Base-by-base conservation (phyloP, 2,888 invertebrate genomes). In the Agrotis ipsilon region DNA sequence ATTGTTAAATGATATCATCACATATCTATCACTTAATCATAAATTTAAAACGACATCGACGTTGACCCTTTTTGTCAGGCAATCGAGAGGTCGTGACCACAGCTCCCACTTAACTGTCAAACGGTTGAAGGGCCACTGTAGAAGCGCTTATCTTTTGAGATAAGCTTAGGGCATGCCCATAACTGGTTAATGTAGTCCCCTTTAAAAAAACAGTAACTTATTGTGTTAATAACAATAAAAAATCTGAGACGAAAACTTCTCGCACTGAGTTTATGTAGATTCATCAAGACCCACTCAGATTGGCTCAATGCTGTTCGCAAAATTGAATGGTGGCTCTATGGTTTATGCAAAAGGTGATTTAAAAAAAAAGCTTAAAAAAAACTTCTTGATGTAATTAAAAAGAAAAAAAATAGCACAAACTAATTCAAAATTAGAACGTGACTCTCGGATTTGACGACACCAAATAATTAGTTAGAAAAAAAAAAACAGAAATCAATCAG, bases 401-500 rank as follows among this genome's bases (percentile, higher is more conserved):
- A 70, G 5, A 60, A 54, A 60, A 54, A 24, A 49, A 39, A 58
- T 24, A 24, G 9, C 18, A 54, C 7, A 46, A 21, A 51, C 4
- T 24, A 18, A 6, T 78, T 64, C 18, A 57, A 78, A 66, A 65
- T 61, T 62, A 58, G 61, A 73, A 62, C 66, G 19, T 45, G 24
- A 5, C 24, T 24, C 48, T 39, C 39, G 3, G 27, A 49, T 65
- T 61, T 57, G 27, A 52, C 46, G 24, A 11, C 6, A 43, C 19
- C 0, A 14, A 21, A 72, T 32, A 32, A 51, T 39, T 39, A 32
- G 6, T 7, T 39, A 19, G 18, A 45, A 61, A 66, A 65, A 66
- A n/a, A 21, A 46, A 72, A 32, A 19, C 3, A 16, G 46, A 65
- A 72, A 49, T 68, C 67, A 82, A 82, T 80, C 72, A 66, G 63